phyloP scores from a whole-genome alignment of 2,888 invertebrate genomes.

The Noctua janthina region DNA sequence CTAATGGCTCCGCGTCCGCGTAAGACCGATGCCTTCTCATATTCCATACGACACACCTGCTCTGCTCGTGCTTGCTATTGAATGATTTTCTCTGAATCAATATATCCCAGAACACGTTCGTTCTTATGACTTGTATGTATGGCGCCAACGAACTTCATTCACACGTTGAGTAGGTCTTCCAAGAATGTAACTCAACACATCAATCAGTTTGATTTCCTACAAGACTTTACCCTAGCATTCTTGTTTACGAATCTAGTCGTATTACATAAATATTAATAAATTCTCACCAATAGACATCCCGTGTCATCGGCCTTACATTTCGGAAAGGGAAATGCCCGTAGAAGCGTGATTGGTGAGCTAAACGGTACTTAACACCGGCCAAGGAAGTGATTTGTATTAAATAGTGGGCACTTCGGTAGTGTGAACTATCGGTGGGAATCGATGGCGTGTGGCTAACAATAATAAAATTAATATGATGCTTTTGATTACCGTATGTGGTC shows the following conservation, averaged over 20 bases:
- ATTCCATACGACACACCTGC: background rate
- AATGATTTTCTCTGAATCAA: constrained; percentile 45
- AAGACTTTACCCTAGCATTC: constrained; percentile 7
- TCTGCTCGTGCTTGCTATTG: constrained; percentile 28
- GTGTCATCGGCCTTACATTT: constrained; percentile 75
- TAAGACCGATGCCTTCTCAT: background rate
- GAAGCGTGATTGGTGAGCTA: constrained; percentile 72
- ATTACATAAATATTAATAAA: constrained; percentile 40
- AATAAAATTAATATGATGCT: constrained; percentile 15
- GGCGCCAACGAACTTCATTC: constrained; percentile 48
- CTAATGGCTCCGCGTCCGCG: background rate
- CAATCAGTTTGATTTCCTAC: constrained; percentile 1
- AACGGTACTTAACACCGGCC: constrained; percentile 62
- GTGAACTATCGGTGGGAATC: constrained; percentile 61
- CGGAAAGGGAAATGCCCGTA: constrained; percentile 75
- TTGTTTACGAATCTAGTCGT: constrained; percentile 33
- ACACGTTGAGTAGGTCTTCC: constrained; percentile 42
- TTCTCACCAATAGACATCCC: constrained; percentile 66
- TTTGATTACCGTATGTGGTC: background rate
- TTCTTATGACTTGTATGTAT: constrained; percentile 29
- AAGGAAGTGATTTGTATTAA: constrained; percentile 68
- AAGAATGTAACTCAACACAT: constrained; percentile 25
- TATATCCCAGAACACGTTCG: constrained; percentile 48
- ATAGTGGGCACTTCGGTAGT: constrained; percentile 32
- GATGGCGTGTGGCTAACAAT: constrained; percentile 10